Evolutionary conservation across 2,113 vertebrate genomes (phyloP).

Genomic region (Rhinoderma darwinii): DNA sequence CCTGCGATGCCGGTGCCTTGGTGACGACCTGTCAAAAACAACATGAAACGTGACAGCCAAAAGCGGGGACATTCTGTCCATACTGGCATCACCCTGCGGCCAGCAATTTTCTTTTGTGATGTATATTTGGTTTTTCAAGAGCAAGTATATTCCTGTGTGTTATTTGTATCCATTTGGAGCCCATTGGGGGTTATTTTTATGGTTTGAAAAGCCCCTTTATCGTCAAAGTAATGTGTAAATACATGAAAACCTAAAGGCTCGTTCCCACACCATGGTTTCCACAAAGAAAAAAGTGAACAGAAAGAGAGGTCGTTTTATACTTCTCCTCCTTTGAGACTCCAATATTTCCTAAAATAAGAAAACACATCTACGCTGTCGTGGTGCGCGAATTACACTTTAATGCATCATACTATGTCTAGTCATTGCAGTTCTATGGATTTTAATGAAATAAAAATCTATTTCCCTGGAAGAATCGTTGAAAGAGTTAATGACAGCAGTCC

Average conservation of each 20-base stretch:
- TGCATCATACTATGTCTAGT: not conserved
- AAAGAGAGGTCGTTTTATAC: not conserved
- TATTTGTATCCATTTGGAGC: too few relatives aligned
- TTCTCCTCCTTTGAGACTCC: not conserved
- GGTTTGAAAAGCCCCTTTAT: too few relatives aligned
- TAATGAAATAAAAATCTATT: not conserved
- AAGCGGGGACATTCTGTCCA: too few relatives aligned
- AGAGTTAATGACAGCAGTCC: conserved; percentile 41
- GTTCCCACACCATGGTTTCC: not conserved
- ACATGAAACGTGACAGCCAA: too few relatives aligned
- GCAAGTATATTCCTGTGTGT: too few relatives aligned
- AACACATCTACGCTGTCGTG: not conserved
- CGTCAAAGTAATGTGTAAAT: too few relatives aligned
- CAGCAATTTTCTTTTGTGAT: too few relatives aligned
- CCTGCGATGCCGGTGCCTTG: too few relatives aligned
- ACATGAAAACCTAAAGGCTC: not conserved
- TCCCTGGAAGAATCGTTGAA: not conserved
- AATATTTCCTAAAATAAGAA: not conserved
- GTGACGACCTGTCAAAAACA: too few relatives aligned
- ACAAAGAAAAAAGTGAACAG: not conserved
- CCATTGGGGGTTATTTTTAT: too few relatives aligned
- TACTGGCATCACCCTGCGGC: too few relatives aligned
- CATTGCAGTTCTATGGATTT: not conserved
- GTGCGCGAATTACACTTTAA: not conserved
- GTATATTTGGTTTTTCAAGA: too few relatives aligned